phyloP scores from a whole-genome alignment of 64 coral and sea anemone genomes.

The Montipora capricornis region DNA sequence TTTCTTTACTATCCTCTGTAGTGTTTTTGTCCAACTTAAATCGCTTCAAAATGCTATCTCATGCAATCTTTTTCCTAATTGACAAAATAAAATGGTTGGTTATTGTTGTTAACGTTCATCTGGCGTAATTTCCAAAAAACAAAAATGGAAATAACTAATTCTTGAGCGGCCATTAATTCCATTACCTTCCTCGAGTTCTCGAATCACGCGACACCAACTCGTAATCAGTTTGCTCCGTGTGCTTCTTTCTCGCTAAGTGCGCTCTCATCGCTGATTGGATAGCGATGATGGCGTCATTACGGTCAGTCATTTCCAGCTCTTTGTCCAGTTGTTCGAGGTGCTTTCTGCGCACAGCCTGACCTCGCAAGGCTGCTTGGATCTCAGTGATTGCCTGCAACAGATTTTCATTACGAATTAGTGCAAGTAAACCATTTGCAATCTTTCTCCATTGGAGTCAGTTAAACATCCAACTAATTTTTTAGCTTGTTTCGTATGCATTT shows the following conservation, averaged over 20 bases:
- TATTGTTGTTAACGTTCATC: no score
- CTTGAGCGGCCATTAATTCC: not conserved
- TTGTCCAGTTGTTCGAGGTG: constrained; percentile 61
- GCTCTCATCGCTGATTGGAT: constrained; percentile 93
- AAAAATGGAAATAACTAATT: no score
- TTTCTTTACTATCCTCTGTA: no score
- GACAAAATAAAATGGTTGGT: no score
- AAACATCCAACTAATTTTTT: no score
- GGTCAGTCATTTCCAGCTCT: constrained; percentile 63
- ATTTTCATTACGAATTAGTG: not conserved
- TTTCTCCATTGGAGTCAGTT: no score
- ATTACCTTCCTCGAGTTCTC: constrained; percentile 35
- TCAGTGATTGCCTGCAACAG: constrained; percentile 71
- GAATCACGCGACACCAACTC: constrained; percentile 63
- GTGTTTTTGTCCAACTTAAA: no score
- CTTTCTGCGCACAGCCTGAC: constrained; percentile 66
- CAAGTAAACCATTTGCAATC: not conserved
- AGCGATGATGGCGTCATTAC: constrained; percentile 68
- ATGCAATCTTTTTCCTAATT: no score
- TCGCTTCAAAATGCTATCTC: no score
- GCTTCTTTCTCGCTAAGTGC: constrained; percentile 76
- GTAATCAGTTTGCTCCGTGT: constrained; percentile 23
- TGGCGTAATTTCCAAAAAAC: no score
- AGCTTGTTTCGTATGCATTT: no score
- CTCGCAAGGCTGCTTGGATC: constrained; percentile 90